These are phyloP conservation scores for Acrobeloides nanus DNA, from an alignment of 2,888 invertebrate species.

Conservation along the genomic window DNA sequence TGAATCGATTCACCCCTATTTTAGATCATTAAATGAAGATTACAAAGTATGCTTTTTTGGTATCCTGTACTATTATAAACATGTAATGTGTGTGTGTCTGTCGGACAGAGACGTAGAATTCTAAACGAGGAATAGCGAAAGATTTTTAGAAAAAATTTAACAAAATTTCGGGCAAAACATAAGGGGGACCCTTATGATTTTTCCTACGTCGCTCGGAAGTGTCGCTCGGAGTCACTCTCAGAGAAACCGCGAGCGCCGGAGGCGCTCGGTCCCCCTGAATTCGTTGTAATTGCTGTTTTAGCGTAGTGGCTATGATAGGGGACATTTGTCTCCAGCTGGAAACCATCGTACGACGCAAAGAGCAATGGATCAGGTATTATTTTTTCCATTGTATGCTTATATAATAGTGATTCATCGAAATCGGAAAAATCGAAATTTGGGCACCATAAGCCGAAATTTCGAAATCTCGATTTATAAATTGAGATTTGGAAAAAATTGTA, in stretches of 20 bases:
- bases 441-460: no score
- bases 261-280: not conserved
- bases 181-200: conserved; percentile 4
- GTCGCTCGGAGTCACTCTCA: not conserved
- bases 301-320: conserved; percentile 84
- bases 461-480: no score
- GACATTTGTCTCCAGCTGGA: conserved; percentile 92
- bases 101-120: no score
- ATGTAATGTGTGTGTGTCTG: no score
- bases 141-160: not conserved
- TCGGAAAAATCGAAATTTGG: no score
- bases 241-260: not conserved
- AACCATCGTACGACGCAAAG: conserved; percentile 76
- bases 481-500: no score
- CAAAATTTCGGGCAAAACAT: no score
- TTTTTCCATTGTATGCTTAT: no score
- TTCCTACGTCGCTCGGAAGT: not conserved
- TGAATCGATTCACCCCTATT: conserved; percentile 61
- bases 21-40: conserved; percentile 61
- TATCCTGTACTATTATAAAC: not conserved
- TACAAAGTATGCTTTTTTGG: conserved; percentile 30
- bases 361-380: conserved; percentile 78
- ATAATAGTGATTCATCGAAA: no score
- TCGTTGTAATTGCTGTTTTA: conserved; percentile 46
- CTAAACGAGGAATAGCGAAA: no score